Base-by-base conservation (phyloP, 1,140 invertebrate species). In the Phenacoccus solenopsis region DNA sequence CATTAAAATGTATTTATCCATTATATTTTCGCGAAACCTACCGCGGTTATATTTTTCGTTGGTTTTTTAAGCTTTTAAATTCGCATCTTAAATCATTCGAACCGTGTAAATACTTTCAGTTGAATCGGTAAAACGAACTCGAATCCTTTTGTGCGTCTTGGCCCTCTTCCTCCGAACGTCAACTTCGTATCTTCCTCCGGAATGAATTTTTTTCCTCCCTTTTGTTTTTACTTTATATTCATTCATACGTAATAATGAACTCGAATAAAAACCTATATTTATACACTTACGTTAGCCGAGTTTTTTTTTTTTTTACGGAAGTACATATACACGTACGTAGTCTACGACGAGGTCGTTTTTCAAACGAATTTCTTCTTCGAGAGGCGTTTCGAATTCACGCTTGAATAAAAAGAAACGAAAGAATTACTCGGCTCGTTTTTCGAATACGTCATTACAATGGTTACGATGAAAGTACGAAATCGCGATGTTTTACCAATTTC, bases 1-100 rank as follows among this genome's bases (percentile, higher is more conserved):
- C 38, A 49, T 49, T 49, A 49, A 49, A 49, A 49, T 49, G 38
- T 49, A 49, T 49, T 49, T 49, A 49, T 49, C 38, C 38, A n/a
- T n/a, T 49, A 49, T 2, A n/a, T 49, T 49, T 49, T 49, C 13
- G 20, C 38, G 3, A n/a, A 49, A n/a, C 16, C 38, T 49, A 2
- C 38, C 38, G n/a, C n/a, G 38, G 20, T 49, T 49, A 3, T 49
- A 10, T 5, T n/a, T 49, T n/a, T 49, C 38, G 4, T 16, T 49
- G 5, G 16, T 49, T 49, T 49, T 49, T 49, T 49, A 49, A 49
- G 38, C 38, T 16, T 49, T 49, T 49, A 49, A 49, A 49, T 49
- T 49, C 38, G 20, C 20, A 49, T 49, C 38, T 49, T 49, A 49
- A 49, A 49, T 49, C 38, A 49, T 49, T 49, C 20, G 12, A 49